Evolutionary conservation across 2,888 invertebrate species (phyloP), one percentile per base, ranked within the genome.

Genomic region (Eucera pruinosa): DNA sequence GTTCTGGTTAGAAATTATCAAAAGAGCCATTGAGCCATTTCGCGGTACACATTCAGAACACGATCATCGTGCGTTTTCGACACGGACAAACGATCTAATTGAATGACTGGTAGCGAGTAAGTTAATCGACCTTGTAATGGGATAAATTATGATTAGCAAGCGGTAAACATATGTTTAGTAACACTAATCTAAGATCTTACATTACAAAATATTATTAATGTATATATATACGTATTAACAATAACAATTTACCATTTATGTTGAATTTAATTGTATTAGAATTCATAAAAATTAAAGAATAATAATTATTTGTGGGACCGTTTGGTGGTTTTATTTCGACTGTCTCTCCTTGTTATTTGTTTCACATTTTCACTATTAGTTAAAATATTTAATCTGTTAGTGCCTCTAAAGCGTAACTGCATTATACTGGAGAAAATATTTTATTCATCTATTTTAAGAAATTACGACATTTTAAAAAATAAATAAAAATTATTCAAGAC

Each of bases 181-280:
- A 81, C 80, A 85, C 82, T 83, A 85, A 83, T 80, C 83, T 62
- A 83, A 70, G 73, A 87, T 87, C 87, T 86, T 87, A 80, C 83
- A 86, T 71, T 76, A 80, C 81, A 73, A 82, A 85, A 76, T 86
- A 83, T 78, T 66, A 81, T 86, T 80, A 81, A 84, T 88, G 85
- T 89, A 86, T 86, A 87, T 71, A 68, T 62, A 52, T 76, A 73
- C 33, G 33, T 33, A 7, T 60, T 62, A 72, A 54, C 62, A 70
- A 69, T 80, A 86, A 83, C 33, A 33, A 86, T 78, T 85, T 82
- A 82, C 74, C 78, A 64, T 87, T 87, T 86, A 80, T 83, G 88
- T 89, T 88, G 78, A 78, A 80, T 80, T 81, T 80, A 83, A 87
- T 88, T 87, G 88, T 89, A 89, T 81, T 85, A 87, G 85, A 87